Evolutionary conservation across 2,797 vertebrate species (phyloP), one percentile per base, ranked within the genome.

Genomic region (Falco concolor): DNA sequence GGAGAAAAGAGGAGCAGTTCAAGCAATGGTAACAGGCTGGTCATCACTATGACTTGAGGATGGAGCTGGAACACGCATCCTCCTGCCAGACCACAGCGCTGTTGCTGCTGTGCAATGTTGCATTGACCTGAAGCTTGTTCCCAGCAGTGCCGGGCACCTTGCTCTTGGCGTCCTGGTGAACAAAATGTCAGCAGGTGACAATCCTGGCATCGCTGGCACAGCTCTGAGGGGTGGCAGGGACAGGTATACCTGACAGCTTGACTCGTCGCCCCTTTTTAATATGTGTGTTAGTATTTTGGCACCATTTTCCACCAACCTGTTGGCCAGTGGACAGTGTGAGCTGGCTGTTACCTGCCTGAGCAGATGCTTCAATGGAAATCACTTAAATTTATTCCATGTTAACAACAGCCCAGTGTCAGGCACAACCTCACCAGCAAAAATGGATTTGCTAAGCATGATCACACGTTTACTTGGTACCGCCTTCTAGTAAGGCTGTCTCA

Each of bases 61-160:
- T 5, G 14, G 73, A 60, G 27, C 13, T 21, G 24, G 22, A 86
- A 45, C 11, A 81, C 68, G 45, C 8, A 4, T 54, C 36, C 9
- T 42, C 34, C 13, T 21, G 45, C 4, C 2, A 69, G 45, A 25
- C 38, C 5, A 1, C 7, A 30, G 27, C 32, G 54, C 28, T 36
- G 40, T 32, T 59, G 56, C 67, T 78, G 34, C 34, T 47, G 9
- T 6, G 24, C 27, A 36, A 28, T 0, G 3, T 5, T 18, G 27
- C 2, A 2, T n/a, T 77, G 69, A 56, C 30, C 25, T 17, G 13
- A 34, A 24, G 30, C 22, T 52, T n/a, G 25, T 8, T 45, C 23
- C 57, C 7, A 36, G n/a, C 57, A 47, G 28, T 4, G 5, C 15
- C 0, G 0, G 12, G 8, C 45, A 34, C 34, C 27, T 54, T 45